Evolutionary conservation across 2,113 vertebrate genomes (phyloP).

Genomic region (Gracilinanus agilis): DNA sequence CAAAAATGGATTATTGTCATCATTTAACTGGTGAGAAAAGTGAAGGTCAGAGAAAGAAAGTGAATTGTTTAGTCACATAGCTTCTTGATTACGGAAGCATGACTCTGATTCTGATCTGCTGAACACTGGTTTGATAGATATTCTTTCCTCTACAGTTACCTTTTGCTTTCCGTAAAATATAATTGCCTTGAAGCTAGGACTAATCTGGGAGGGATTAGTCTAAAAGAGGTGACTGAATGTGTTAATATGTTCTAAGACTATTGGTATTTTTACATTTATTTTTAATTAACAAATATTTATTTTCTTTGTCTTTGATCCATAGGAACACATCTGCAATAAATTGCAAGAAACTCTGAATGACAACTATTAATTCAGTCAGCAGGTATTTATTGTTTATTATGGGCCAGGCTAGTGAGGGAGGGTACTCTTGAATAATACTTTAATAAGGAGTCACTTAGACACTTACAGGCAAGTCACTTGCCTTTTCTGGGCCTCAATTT

Average conservation of each 20-base stretch:
- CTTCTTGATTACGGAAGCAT: neutral
- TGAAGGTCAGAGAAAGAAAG: conserved; percentile 16
- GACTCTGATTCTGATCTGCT: conserved; percentile 18
- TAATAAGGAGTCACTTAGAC: neutral
- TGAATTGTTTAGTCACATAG: neutral
- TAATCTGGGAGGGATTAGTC: neutral
- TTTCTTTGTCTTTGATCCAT: neutral
- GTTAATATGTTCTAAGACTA: neutral
- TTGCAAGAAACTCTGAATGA: neutral
- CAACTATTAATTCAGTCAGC: neutral
- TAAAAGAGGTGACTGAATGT: neutral
- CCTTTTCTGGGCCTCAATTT: neutral
- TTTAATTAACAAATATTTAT: neutral
- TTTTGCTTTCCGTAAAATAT: conserved; percentile 25
- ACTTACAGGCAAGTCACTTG: neutral
- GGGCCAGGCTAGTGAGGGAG: neutral
- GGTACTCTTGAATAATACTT: neutral
- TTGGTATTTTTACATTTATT: neutral
- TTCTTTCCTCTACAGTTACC: neutral
- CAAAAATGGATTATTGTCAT: neutral
- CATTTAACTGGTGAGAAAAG: neutral
- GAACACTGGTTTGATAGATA: neutral
- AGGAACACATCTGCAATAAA: neutral
- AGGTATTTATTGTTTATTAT: neutral
- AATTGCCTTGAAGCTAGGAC: neutral